phyloP scores from a whole-genome alignment of 2,888 invertebrate genomes.

The Dolichopus griseipennis region DNA sequence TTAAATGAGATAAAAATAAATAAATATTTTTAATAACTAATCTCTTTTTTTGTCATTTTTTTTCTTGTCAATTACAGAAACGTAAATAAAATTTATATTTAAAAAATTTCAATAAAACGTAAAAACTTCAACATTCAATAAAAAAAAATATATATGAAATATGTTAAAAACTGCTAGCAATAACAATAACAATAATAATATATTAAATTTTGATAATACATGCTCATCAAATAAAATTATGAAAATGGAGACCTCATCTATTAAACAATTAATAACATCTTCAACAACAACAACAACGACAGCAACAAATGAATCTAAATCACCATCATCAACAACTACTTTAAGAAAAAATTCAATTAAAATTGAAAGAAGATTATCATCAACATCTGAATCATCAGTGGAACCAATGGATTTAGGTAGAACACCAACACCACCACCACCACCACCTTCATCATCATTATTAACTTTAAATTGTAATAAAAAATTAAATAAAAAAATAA shows the following conservation, averaged over 20 bases:
- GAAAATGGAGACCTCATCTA: background rate
- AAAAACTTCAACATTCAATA: no score
- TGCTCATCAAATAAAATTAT: background rate
- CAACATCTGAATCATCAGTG: conserved; percentile 41
- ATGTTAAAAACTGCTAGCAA: background rate
- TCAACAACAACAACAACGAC: background rate
- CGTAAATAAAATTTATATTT: no score
- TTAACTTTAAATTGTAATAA: background rate
- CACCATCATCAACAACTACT: background rate
- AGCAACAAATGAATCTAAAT: background rate
- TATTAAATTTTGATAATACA: background rate
- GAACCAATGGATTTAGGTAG: conserved; percentile 41
- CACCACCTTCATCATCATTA: conserved; percentile 7
- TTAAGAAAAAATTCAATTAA: conserved; percentile 15
- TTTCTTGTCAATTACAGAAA: no score
- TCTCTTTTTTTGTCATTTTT: no score
- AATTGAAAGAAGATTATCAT: conserved; percentile 38
- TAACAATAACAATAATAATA: background rate
- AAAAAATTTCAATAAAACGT: no score
- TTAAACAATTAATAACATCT: no score
- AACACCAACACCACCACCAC: conserved; percentile 29
- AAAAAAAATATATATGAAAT: background rate
- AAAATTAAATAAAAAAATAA: conserved; percentile 7
- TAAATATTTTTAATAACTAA: no score
- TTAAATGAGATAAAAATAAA: no score